Evolutionary conservation across 2,888 invertebrate species (phyloP), one percentile per base, ranked within the genome.

Genomic region (Drosophila kanekoi): DNA sequence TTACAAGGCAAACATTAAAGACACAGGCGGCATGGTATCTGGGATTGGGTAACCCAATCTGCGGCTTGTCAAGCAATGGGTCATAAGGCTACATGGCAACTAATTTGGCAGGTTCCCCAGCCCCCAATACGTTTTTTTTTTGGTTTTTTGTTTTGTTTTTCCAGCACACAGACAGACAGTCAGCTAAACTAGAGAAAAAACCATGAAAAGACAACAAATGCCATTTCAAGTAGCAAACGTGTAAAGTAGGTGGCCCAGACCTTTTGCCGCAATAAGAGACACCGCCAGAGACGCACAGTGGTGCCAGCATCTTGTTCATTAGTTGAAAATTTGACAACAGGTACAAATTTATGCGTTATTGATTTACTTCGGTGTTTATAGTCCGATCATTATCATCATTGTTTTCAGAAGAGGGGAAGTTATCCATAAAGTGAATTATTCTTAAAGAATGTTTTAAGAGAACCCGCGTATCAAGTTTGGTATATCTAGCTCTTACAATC

Each of bases 201-300:
- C 59, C 48, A 74, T 33, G 74, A 75, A 84, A 85, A 82, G 71
- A 87, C 78, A 85, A 87, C 85, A 87, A 85, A 85, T 74, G 87
- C 78, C 75, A 82, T 87, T 82, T 87, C 80, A 87, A 85, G 85
- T 85, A 85, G 82, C 85, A 60, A 87, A 87, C 80, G 85, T 81
- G 83, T 84, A 87, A 85, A 85, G 77, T 84, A 86, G 85, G 85
- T 85, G 87, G 85, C 81, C 83, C 85, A 84, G 77, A 77, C 84
- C 84, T 72, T 81, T 76, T 69, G 77, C 65, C 48, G 60, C 70
- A 60, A 48, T 66, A 72, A 66, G 51, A 76, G 63, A 60, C 57
- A 52, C 64, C 51, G 64, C 58, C 63, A 48, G 49, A 43, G 43
- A 8, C 4, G 65, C 68, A 82, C 85, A 69, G 72, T 82, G 82